Evolutionary conservation across 1,140 invertebrate species (phyloP).

Genomic region (Sweltsa coloradensis): DNA sequence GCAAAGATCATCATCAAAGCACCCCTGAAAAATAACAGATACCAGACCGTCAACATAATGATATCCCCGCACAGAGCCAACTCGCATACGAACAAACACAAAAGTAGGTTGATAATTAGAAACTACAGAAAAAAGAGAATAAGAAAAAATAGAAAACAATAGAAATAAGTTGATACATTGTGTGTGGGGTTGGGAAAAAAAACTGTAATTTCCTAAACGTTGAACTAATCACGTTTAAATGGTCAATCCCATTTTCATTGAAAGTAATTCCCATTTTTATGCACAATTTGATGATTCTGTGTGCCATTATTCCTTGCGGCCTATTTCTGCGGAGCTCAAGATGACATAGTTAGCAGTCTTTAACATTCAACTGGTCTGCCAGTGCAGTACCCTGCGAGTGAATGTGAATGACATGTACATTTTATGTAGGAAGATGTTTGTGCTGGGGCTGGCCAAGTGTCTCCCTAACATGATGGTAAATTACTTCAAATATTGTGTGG

Average conservation of each 20-base stretch:
- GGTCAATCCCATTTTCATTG: neutral
- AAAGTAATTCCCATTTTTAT: too few relatives aligned
- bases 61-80: neutral
- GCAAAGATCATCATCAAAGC: constrained; percentile 58
- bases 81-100: neutral
- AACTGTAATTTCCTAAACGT: neutral
- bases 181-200: neutral
- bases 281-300: too few relatives aligned
- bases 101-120: constrained; percentile 4
- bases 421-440: too few relatives aligned
- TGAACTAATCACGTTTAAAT: neutral
- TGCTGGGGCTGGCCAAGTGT: too few relatives aligned
- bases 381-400: constrained; percentile 56
- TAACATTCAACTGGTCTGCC: constrained; percentile 35
- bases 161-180: neutral
- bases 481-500: too few relatives aligned
- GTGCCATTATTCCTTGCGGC: too few relatives aligned
- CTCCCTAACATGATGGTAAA: too few relatives aligned
- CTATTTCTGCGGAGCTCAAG: too few relatives aligned
- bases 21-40: constrained; percentile 36
- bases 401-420: constrained; percentile 52
- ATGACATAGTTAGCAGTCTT: neutral
- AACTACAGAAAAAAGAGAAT: constrained; percentile 9
- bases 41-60: neutral
- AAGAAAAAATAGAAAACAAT: constrained; percentile 8